These are phyloP conservation scores for Arctocebus calabarensis DNA, from an alignment of 2,797 vertebrate species.

Conservation along the genomic window DNA sequence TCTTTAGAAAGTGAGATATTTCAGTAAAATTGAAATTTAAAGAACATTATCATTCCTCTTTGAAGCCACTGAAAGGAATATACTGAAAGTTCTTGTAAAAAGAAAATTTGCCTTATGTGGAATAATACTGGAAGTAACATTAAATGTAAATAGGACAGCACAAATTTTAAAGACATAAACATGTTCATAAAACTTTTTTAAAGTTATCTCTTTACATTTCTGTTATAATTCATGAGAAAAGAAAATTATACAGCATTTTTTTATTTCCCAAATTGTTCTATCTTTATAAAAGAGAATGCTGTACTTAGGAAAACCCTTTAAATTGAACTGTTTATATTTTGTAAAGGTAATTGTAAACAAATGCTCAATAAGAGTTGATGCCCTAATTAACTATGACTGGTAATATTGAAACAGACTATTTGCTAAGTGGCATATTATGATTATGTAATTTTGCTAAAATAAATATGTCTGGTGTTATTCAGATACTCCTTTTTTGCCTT, in stretches of 20 bases:
- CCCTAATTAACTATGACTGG: not conserved
- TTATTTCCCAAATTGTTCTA: not conserved
- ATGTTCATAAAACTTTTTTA: not conserved
- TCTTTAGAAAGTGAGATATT: not conserved
- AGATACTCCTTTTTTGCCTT: constrained; percentile 61
- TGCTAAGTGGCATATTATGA: not conserved
- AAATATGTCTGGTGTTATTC: constrained; percentile 39
- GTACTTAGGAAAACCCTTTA: not conserved
- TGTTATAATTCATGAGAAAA: not conserved
- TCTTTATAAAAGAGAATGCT: not conserved
- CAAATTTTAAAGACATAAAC: not conserved
- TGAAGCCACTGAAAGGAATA: not conserved
- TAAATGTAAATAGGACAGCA: not conserved
- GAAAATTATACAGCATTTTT: not conserved
- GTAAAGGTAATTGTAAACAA: not conserved
- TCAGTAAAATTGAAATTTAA: not conserved
- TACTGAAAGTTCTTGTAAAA: not conserved
- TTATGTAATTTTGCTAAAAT: constrained; percentile 16
- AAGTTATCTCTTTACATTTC: not conserved
- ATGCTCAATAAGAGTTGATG: not conserved
- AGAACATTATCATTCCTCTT: not conserved
- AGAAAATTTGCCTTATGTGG: not conserved
- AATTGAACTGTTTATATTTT: not conserved
- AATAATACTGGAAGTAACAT: not conserved
- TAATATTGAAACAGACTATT: not conserved